phyloP scores from a whole-genome alignment of 2,113 vertebrate genomes.

The Sakesphorus luctuosus region DNA sequence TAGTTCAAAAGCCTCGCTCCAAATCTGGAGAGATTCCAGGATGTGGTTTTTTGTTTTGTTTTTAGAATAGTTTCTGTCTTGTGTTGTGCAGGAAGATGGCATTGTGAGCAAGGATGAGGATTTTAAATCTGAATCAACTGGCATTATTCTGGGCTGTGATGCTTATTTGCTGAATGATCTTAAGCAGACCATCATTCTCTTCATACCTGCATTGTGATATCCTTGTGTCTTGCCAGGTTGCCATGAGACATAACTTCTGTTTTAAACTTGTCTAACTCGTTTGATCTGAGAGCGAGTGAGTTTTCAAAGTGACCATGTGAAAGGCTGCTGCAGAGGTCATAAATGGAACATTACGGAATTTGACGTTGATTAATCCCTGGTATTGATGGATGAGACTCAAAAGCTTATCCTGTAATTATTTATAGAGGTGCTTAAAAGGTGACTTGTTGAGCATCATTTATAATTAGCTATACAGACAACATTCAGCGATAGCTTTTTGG shows the following conservation, averaged over 20 bases:
- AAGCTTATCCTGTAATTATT: conserved; percentile 38
- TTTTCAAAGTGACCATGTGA: neutral
- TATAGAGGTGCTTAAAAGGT: conserved; percentile 40
- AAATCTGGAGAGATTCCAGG: conserved; percentile 3
- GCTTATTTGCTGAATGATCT: neutral
- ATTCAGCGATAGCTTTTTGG: neutral
- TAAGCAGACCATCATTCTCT: neutral
- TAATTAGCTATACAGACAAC: neutral
- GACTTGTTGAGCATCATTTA: neutral
- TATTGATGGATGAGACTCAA: neutral
- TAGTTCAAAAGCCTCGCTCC: neutral
- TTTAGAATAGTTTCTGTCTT: neutral
- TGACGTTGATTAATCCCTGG: neutral
- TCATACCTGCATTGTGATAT: neutral
- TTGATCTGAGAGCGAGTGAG: neutral
- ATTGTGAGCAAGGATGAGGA: neutral
- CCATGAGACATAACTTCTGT: neutral
- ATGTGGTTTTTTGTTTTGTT: neutral
- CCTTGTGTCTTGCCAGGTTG: neutral
- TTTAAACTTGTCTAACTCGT: neutral
- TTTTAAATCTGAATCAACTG: conserved; percentile 6
- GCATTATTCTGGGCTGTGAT: neutral
- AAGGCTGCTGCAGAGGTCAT: neutral
- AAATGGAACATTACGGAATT: neutral
- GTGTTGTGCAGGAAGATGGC: neutral